phyloP scores from a whole-genome alignment of 1,140 invertebrate genomes.

The Drosophila saltans region DNA sequence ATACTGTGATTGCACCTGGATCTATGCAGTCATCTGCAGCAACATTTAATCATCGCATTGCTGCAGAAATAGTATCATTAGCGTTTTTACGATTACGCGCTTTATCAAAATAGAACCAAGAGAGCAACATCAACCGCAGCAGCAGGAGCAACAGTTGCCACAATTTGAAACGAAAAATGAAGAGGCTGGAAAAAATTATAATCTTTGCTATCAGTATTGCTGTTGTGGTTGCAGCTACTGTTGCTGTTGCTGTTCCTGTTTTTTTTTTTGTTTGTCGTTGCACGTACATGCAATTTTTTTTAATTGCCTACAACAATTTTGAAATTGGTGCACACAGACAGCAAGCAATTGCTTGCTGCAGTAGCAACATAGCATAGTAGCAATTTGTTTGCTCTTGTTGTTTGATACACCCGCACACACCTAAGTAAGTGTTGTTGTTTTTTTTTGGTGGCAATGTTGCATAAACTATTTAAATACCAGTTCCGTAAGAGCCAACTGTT shows the following conservation, averaged over 20 bases:
- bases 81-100: conserved; percentile 77
- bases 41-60: conserved; percentile 76
- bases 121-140: conserved; percentile 6
- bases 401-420: conserved; percentile 32
- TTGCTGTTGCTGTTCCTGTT: conserved; percentile 25
- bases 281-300: conserved; percentile 77
- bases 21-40: conserved; percentile 29
- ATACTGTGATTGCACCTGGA: conserved; percentile 18
- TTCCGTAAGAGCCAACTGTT: conserved; percentile 37
- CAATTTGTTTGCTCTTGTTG: conserved; percentile 7
- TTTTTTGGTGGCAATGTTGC: conserved; percentile 26
- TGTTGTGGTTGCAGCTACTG: conserved; percentile 24
- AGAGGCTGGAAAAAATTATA: conserved; percentile 61
- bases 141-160: conserved; percentile 31
- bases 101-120: conserved; percentile 67
- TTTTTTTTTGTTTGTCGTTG: conserved; percentile 45
- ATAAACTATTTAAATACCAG: conserved; percentile 25
- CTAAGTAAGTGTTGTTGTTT: neutral
- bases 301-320: conserved; percentile 69
- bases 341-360: neutral
- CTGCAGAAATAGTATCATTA: conserved; percentile 76
- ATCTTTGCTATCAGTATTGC: conserved; percentile 45
- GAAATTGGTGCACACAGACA: conserved; percentile 43
- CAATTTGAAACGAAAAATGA: conserved; percentile 47
- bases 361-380: conserved; percentile 15